phyloP scores from a whole-genome alignment of 2,113 vertebrate species.

The Amazona vittata region DNA sequence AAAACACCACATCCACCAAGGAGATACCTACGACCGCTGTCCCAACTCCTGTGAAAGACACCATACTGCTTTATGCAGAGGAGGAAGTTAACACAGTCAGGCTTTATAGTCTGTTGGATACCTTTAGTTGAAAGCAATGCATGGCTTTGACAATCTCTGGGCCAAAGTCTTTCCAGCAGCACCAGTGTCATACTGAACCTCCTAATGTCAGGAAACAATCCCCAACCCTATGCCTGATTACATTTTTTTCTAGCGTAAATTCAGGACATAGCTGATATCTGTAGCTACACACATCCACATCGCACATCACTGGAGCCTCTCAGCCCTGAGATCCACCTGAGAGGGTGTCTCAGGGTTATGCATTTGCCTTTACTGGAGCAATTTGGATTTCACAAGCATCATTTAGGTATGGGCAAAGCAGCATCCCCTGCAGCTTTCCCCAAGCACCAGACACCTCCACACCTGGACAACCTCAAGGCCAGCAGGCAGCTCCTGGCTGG shows the following conservation, averaged over 20 bases:
- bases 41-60: not conserved
- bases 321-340: not conserved
- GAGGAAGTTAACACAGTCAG: not conserved
- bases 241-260: not conserved
- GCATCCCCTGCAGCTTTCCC: not conserved
- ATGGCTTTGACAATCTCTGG: not conserved
- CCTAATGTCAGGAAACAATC: not conserved
- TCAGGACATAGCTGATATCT: not conserved
- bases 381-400: not conserved
- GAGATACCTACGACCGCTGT: not conserved
- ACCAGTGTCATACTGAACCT: not conserved
- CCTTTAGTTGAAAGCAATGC: not conserved
- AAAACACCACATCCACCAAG: fast-evolving
- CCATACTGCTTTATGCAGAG: not conserved
- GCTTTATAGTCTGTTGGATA: not conserved
- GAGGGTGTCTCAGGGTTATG: not conserved
- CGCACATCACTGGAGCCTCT: not conserved
- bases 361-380: not conserved
- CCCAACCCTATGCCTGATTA: not conserved
- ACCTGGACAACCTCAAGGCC: not conserved
- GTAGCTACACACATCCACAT: not conserved
- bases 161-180: not conserved
- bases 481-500: not conserved
- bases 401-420: fast-evolving
- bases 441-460: not conserved